Conservation (phyloP, 2,113 vertebrate genomes). For the Oceanodroma tethys region DNA sequence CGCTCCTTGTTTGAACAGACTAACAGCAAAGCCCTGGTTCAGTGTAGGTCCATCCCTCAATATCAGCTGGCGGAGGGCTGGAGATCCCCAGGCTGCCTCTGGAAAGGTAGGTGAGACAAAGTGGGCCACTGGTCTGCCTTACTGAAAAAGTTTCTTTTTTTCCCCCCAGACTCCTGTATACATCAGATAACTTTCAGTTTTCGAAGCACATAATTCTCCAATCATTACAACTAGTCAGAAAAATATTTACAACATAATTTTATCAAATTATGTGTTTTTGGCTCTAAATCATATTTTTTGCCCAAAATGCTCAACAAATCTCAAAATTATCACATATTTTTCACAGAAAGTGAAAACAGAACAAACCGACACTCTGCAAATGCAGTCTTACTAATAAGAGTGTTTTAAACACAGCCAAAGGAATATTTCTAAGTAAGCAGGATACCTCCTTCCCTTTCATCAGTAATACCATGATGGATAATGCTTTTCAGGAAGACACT, state of each 20-base stretch:
- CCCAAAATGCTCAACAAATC: background rate
- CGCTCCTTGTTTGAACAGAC: background rate
- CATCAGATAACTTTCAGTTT: background rate
- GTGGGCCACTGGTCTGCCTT: background rate
- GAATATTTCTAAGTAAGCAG: background rate
- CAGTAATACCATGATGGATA: background rate
- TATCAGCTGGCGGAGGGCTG: background rate
- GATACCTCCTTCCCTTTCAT: background rate
- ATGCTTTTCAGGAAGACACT: background rate
- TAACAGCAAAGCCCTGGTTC: background rate
- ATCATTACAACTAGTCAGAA: background rate
- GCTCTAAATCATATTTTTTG: background rate
- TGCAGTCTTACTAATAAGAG: background rate
- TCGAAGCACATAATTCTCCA: background rate
- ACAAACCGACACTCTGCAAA: background rate
- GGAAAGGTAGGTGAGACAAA: background rate
- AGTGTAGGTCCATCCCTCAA: no score
- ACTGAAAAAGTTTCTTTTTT: background rate
- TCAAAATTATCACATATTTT: background rate
- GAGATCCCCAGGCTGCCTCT: background rate
- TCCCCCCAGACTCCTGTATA: background rate
- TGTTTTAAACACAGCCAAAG: background rate
- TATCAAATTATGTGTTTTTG: background rate
- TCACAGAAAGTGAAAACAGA: background rate
- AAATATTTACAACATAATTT: background rate